Evolutionary conservation across 2,797 vertebrate species (phyloP).

Genomic region (Threskiornis aethiopicus): DNA sequence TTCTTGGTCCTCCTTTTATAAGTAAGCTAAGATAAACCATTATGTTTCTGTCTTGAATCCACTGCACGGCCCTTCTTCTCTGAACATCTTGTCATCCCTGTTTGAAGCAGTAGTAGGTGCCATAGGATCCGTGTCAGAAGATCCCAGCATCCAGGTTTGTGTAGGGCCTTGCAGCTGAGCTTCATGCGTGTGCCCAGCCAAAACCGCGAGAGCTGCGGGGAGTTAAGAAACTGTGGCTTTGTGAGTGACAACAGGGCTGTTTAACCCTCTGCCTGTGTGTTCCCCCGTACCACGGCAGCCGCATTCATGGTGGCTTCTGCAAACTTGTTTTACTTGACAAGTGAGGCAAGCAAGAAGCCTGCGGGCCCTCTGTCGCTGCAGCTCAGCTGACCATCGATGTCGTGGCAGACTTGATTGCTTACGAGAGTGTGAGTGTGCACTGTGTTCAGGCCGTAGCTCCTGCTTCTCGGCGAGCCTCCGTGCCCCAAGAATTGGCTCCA

Average conservation of each 20-base stretch:
- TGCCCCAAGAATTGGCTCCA: not conserved
- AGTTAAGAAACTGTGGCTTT: not conserved
- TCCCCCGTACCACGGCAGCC: not conserved
- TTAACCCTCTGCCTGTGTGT: fast-evolving
- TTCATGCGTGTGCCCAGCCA: fast-evolving
- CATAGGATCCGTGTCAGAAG: not conserved
- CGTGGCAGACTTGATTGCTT: fast-evolving
- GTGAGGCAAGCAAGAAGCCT: not conserved
- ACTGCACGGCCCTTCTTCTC: not conserved
- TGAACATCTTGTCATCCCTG: fast-evolving
- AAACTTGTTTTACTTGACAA: not conserved
- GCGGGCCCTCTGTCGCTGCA: not conserved
- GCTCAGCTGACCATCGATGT: fast-evolving
- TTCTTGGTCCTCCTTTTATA: not conserved
- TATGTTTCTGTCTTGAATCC: not conserved
- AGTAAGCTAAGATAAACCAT: not conserved
- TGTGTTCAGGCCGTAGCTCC: not conserved
- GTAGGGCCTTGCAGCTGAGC: not conserved
- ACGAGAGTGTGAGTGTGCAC: fast-evolving
- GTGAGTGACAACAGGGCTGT: not conserved
- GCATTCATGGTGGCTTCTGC: not conserved
- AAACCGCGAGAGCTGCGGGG: not conserved
- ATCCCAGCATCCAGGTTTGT: fast-evolving
- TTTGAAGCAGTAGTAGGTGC: not conserved
- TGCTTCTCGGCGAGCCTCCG: not conserved